Percentiles rank a stretch among this genome's conserved stretches.
phyloP scores from a whole-genome alignment of 2,888 invertebrate genomes.

The Fragum whitleyi region DNA sequence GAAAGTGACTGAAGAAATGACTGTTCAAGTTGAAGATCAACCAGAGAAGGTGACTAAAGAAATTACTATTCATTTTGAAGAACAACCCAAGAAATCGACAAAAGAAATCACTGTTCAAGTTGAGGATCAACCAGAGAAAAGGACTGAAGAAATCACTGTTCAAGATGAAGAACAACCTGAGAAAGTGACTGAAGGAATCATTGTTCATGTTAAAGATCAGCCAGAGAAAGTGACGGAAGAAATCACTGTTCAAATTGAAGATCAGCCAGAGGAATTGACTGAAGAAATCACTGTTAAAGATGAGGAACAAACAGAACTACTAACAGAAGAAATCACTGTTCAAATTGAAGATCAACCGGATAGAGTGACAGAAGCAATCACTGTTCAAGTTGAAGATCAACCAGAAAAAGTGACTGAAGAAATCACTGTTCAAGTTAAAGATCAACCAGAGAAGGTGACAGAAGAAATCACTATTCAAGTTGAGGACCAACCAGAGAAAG shows the following conservation, averaged over 20 bases:
- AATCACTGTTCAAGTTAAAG: constrained; percentile 25
- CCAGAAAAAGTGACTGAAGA: constrained; percentile 20
- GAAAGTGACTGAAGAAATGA: constrained; percentile 2
- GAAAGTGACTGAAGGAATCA: background rate
- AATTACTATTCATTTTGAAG: constrained; percentile 26
- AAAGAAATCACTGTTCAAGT: constrained; percentile 22
- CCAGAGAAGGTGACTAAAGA: constrained; percentile 21
- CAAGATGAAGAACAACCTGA: background rate
- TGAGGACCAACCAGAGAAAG: constrained; percentile 22
- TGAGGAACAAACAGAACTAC: constrained; percentile 44
- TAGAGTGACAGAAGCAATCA: constrained; percentile 9
- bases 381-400: constrained; percentile 11
- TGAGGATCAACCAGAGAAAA: constrained; percentile 29
- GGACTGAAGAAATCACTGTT: constrained; percentile 23
- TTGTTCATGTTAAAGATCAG: background rate
- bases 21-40: constrained; percentile 28
- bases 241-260: background rate
- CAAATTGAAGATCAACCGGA: background rate
- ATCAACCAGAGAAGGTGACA: constrained; percentile 20
- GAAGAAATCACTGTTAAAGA: background rate
- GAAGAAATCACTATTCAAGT: too few species aligned
- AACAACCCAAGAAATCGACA: background rate
- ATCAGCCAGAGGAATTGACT: background rate
- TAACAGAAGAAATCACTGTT: constrained; percentile 22
- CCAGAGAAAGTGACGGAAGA: background rate